Evolutionary conservation across 2,113 vertebrate species (phyloP), one percentile per base, ranked within the genome.

Genomic region (Barnardius zonarius): DNA sequence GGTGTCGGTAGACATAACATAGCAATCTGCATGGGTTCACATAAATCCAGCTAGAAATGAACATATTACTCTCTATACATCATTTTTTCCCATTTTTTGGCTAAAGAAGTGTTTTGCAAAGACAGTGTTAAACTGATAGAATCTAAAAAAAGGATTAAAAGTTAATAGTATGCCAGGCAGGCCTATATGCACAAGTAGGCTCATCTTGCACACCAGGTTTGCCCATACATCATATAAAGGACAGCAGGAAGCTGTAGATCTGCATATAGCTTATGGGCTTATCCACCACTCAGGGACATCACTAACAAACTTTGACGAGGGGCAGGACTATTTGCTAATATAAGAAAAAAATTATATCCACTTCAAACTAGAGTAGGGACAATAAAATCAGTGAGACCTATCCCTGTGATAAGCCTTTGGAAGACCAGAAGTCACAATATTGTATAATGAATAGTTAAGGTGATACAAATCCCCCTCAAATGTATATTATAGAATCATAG

Each of bases 1-100:
- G 25, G 11, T 70, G 72, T 91, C 88, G 76, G 75, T 88, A 97
- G 93, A 95, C 91, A 92, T 88, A 96, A 95, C 87, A 90, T 70
- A 80, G 39, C 59, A 75, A 89, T 75, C 78, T 86, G 54, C 62
- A 48, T n/a, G 54, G n/a, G 17, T 72, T 96, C 28, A 11, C n/a
- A 64, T 68, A 95, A 96, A 93, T 73, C 72, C 85, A 72, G 30
- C 33, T 70, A 92, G 75, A 78, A 92, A 73, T 10, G 19, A 88
- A 28, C 33, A 46, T 31, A 51, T 76, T 86, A 28, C 17, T 74
- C 39, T 46, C 64, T 62, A 44, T 41, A 46, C 12, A 41, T 59
- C 11, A 14, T 43, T 75, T 78, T 86, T 69, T n/a, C 17, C 20
- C 35, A 16, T 87, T 93, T 95, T 95, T 91, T 95, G 74, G 33